Conservation (phyloP, 2,797 vertebrate genomes). For the Rhinichthys osculus region DNA sequence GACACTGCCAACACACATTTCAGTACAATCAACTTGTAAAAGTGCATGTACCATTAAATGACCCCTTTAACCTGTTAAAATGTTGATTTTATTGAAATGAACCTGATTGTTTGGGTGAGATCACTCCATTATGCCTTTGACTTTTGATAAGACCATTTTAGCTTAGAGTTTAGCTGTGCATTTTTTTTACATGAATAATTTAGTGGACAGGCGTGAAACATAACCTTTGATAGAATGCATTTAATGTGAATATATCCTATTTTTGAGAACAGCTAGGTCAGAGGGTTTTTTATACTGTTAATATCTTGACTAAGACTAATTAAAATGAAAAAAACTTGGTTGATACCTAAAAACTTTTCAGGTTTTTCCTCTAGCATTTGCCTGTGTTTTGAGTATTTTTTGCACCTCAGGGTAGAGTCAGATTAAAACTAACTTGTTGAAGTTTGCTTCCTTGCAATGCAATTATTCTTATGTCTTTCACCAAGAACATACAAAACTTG, state of each 20-base stretch:
- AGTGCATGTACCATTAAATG: too few relatives aligned
- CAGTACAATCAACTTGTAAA: too few relatives aligned
- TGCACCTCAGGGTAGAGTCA: neutral
- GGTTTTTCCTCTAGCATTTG: neutral
- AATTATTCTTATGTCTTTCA: neutral
- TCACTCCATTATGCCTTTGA: neutral
- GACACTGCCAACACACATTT: too few relatives aligned
- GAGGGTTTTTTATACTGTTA: neutral
- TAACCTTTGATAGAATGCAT: constrained; percentile 9
- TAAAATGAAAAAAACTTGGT: neutral
- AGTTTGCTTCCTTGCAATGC: neutral
- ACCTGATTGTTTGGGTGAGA: neutral
- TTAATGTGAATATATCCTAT: neutral
- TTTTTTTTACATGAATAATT: constrained; percentile 44
- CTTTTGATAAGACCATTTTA: neutral
- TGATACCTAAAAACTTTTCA: neutral
- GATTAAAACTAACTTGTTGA: neutral
- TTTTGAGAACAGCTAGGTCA: neutral
- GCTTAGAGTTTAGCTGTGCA: neutral
- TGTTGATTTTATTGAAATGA: neutral
- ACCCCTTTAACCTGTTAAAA: neutral
- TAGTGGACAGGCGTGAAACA: constrained; percentile 11
- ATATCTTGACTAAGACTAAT: neutral
- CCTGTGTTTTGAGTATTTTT: neutral
- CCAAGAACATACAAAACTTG: neutral